These are phyloP conservation scores for Asarcornis scutulata DNA, from an alignment of 2,113 vertebrate species.

Conservation along the genomic window DNA sequence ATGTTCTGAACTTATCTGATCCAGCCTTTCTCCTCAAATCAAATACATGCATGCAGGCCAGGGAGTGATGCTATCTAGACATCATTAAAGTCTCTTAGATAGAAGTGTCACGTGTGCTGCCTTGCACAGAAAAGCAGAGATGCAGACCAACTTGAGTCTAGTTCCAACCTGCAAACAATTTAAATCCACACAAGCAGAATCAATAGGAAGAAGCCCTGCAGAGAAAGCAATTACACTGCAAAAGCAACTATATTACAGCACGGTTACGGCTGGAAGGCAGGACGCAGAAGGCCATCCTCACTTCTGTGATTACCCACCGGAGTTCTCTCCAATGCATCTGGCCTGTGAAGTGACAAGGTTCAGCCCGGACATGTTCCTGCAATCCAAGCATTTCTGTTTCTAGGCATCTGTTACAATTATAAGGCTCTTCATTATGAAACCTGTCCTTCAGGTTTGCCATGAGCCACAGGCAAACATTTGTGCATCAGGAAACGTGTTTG, in stretches of 20 bases:
- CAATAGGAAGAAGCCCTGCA: conserved; percentile 68
- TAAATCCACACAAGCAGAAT: conserved; percentile 64
- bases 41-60: not conserved
- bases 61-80: conserved; percentile 31
- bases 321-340: conserved; percentile 9
- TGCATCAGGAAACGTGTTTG: not conserved
- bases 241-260: conserved; percentile 55
- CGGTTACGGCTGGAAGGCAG: conserved; percentile 32
- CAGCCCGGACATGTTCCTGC: conserved; percentile 10
- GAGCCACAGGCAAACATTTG: not conserved
- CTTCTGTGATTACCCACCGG: conserved; percentile 48
- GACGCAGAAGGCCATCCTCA: conserved; percentile 47
- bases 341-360: conserved; percentile 31
- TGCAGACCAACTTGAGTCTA: conserved; percentile 44
- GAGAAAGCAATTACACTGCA: conserved; percentile 69
- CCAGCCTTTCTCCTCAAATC: conserved; percentile 44
- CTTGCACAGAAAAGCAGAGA: not conserved
- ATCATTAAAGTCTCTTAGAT: conserved; percentile 16
- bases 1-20: conserved; percentile 58
- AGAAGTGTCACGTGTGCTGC: conserved; percentile 14
- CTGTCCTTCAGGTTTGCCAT: not conserved
- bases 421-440: not conserved
- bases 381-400: not conserved
- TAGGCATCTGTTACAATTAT: not conserved
- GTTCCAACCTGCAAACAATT: conserved; percentile 52